Evolutionary conservation across 2,113 vertebrate species (phyloP), one percentile per base, ranked within the genome.

Genomic region (Psilopsiagon aymara): DNA sequence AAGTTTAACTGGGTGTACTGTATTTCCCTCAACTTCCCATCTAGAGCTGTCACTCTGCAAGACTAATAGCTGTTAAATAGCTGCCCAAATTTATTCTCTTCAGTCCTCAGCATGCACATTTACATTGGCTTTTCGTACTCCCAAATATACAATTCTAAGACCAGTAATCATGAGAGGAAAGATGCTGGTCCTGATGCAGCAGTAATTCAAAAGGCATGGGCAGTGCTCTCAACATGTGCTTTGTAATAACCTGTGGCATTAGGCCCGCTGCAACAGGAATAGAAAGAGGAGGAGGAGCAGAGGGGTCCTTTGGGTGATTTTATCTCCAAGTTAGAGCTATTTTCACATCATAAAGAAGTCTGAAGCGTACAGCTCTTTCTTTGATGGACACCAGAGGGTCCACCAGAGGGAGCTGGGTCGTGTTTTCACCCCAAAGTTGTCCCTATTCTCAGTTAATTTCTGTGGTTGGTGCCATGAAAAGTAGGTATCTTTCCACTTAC

Each of bases 11-110:
- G 47, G 39, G 35, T 91, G 28, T 64, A 2, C 39, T 33, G n/a
- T 11, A 2, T 82, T 95, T 51, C 35, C 57, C 86, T 91, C 2
- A 3, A 39, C 69, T 87, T 94, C 77, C 27, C 81, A 94, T 47
- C 86, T 57, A 75, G 62, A 91, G 70, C 86, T 91, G 78, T 87
- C 84, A 80, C 78, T 89, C 60, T 49, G 49, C 16, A 64, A 91
- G 95, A 87, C 62, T 77, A 79, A 91, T 44, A 85, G 82, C 86
- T 69, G 28, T 59, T 94, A 81, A 92, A 86, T 8, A 95, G 62
- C 81, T 91, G 74, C 46, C 84, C 87, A 90, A 44, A 76, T 66
- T 29, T 18, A 69, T 87, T 47, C 88, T 52, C 67, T 71, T 44
- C 94, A 69, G 31, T 80, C 75, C 93, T 80, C 85, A 88, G 43